Conservation (phyloP, 2,888 invertebrate genomes). For the Agonopterix arenella region DNA sequence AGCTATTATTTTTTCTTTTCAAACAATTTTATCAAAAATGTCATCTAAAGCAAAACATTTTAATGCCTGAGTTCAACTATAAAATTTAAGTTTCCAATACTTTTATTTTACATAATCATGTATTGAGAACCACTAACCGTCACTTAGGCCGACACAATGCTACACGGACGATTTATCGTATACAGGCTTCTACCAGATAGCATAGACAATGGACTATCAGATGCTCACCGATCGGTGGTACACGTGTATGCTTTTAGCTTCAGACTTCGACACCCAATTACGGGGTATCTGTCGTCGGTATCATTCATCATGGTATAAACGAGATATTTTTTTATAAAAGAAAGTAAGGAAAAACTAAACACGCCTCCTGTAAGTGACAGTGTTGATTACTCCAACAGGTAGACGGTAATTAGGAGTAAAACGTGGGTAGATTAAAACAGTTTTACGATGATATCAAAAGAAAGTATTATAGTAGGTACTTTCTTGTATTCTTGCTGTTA, state of each 20-base stretch:
- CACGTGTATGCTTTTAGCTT: conserved; percentile 72
- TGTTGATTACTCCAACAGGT: not conserved
- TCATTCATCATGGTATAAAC: conserved; percentile 64
- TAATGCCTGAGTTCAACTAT: no score
- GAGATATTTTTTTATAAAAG: conserved; percentile 54
- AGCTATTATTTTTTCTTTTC: not conserved
- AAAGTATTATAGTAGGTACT: no score
- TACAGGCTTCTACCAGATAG: conserved; percentile 56
- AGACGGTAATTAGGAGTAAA: not conserved
- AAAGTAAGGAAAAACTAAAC: conserved; percentile 25
- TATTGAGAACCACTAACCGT: conserved; percentile 20
- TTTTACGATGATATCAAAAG: no score
- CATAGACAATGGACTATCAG: conserved; percentile 67
- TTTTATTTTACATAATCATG: no score
- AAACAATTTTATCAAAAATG: not conserved
- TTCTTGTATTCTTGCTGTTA: no score
- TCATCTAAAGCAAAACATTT: no score
- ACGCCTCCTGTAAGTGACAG: not conserved
- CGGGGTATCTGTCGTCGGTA: conserved; percentile 41
- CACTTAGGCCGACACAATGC: conserved; percentile 44
- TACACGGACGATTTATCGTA: conserved; percentile 69
- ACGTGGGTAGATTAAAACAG: not conserved
- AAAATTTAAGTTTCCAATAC: no score
- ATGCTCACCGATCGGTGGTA: conserved; percentile 40
- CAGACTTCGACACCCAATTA: conserved; percentile 71